Evolutionary conservation across 2,888 invertebrate species (phyloP), one percentile per base, ranked within the genome.

Genomic region (Himalopsyche japonica): DNA sequence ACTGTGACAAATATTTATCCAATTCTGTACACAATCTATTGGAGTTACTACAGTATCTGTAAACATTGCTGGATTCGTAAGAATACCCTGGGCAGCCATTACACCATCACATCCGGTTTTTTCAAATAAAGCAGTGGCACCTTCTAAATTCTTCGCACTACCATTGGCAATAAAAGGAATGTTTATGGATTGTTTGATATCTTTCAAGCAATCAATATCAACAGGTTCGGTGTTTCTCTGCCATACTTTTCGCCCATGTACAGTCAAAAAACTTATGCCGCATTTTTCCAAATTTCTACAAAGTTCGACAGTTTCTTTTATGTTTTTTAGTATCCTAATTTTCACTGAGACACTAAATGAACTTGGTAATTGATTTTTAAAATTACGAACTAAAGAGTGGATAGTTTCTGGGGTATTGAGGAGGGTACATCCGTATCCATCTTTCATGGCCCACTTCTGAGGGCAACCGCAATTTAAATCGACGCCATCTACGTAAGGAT

Each of bases 401-500:
- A 99, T 94, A 12, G 95, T 88, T 89, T 99, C 96, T 7, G 99
- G 98, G 87, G 96, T 95, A 12, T 94, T 94, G 27, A 99, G 90
- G 87, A 99, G 90, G 85, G 95, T 94, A 88, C 97, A 97, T 0
- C 99, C 99, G 89, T 97, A 96, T 4, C 98, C 98, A 89, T 97
- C 96, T 87, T 96, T 94, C 90, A 97, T 95, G 0, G 98, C 98
- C 98, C 98, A 99, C 87, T 95, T 93, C 90, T 99, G 99, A 0
- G 99, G 99, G 88, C 99, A 99, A 0, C 99, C 99, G 92, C 99
- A 99, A 90, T 99, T 99, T 48, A 99, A 91, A 91, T 99, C 99
- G 2, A 98, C 96, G 7, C 99, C 99, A 92, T 97, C 96, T 82
- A 96, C 95, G 91, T 95, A 96, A 18, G 95, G 95, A 87, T 95